Evolutionary conservation across 2,113 vertebrate species (phyloP).

Genomic region (Pomatostomus ruficeps): DNA sequence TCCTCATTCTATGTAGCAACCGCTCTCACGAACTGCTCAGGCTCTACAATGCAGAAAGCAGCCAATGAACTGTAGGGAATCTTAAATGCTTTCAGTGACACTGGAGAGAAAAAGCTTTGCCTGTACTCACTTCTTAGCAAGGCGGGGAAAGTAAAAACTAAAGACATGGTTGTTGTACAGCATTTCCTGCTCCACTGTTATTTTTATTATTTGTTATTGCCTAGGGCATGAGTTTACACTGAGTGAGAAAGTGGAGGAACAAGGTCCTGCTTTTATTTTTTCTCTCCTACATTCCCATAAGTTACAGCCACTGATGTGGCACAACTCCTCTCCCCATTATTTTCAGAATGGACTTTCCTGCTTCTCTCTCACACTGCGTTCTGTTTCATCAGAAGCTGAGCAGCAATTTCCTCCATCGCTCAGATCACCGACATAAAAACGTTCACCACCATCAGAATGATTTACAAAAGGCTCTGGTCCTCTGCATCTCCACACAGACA

Average conservation of each 20-base stretch:
- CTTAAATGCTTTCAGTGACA: not conserved
- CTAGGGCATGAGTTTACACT: not conserved
- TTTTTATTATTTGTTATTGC: not conserved
- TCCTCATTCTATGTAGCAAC: not conserved
- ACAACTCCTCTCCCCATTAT: not conserved
- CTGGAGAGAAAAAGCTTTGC: not conserved
- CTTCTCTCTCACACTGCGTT: not conserved
- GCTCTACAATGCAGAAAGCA: not conserved
- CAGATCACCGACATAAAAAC: not conserved
- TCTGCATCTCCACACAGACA: not conserved
- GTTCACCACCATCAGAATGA: not conserved
- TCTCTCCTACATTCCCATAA: not conserved
- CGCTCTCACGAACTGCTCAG: not conserved
- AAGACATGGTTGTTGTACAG: not conserved
- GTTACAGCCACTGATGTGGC: not conserved
- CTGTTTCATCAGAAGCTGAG: not conserved
- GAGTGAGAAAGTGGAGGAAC: not conserved
- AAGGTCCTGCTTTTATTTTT: not conserved
- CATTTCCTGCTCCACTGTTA: not conserved
- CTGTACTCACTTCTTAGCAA: not conserved
- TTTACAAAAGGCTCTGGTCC: not conserved
- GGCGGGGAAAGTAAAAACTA: not conserved
- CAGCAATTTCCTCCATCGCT: not conserved
- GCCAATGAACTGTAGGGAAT: not conserved
- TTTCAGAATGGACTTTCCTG: not conserved